A percentile compares a stretch with the other conserved stretches of the same genome.
These are phyloP conservation scores for Gavia stellata DNA, from an alignment of 2,113 vertebrate species.

Conservation along the genomic window DNA sequence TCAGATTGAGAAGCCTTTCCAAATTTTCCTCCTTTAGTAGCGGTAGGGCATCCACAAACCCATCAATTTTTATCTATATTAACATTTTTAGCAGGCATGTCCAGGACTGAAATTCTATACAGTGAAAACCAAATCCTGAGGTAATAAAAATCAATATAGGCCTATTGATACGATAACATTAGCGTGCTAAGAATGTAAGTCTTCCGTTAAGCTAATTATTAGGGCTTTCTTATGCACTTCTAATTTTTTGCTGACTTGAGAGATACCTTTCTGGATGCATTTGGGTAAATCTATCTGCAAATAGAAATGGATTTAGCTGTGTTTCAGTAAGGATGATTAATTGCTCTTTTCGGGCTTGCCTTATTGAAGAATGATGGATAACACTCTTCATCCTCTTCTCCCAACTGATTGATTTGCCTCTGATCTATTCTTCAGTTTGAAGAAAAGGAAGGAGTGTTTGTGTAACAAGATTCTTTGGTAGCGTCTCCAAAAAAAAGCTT, in stretches of 20 bases:
- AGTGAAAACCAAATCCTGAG: not conserved
- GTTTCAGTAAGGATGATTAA: not conserved
- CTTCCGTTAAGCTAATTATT: not conserved
- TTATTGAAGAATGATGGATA: not conserved
- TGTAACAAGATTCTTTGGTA: not conserved
- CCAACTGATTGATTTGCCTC: not conserved
- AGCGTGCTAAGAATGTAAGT: not conserved
- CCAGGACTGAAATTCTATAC: not conserved
- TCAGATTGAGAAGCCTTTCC: not conserved
- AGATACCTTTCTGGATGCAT: not conserved
- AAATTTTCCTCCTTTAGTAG: not conserved
- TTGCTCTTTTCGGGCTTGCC: not conserved
- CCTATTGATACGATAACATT: not conserved
- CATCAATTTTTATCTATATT: not conserved
- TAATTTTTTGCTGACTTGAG: not conserved
- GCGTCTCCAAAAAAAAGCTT: not conserved
- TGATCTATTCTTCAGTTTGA: not conserved
- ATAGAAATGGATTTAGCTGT: not conserved
- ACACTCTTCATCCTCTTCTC: not conserved
- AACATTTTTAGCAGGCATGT: not conserved
- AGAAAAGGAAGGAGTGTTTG: not conserved
- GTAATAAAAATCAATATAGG: not conserved
- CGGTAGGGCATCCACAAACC: not conserved
- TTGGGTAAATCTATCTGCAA: not conserved
- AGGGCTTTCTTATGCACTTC: not conserved